A percentile compares a stretch with the other conserved stretches of the same genome.
Conservation (phyloP, 2,113 vertebrate species). For the Pedionomus torquatus region DNA sequence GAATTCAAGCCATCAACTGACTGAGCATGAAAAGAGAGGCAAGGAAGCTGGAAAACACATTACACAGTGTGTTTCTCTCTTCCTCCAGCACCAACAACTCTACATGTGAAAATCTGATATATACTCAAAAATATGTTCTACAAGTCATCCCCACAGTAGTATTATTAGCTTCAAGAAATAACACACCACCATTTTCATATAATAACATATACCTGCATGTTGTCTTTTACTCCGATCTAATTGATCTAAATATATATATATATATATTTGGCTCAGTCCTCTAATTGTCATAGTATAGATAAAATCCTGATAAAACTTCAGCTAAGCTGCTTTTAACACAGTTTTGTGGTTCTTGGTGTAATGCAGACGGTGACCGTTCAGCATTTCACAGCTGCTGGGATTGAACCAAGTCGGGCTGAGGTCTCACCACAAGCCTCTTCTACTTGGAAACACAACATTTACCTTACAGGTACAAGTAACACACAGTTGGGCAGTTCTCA, state of each 20-base stretch:
- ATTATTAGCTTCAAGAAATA: background rate
- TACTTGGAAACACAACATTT: background rate
- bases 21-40: background rate
- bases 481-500: background rate
- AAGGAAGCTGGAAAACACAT: background rate
- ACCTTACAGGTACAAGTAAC: background rate
- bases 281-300: background rate
- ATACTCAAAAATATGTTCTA: background rate
- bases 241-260: background rate
- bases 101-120: background rate
- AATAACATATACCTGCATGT: background rate
- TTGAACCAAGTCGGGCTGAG: background rate
- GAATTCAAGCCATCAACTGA: background rate
- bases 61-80: background rate
- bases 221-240: background rate
- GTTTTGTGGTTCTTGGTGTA: background rate
- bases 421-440: background rate
- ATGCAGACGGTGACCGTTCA: background rate
- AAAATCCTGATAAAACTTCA: background rate
- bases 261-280: background rate
- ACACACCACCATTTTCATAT: background rate
- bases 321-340: background rate
- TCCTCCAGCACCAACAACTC: background rate
- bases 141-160: background rate
- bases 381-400: background rate